Conservation (phyloP, 2,888 invertebrate genomes). For the Zootermopsis nevadensis region DNA sequence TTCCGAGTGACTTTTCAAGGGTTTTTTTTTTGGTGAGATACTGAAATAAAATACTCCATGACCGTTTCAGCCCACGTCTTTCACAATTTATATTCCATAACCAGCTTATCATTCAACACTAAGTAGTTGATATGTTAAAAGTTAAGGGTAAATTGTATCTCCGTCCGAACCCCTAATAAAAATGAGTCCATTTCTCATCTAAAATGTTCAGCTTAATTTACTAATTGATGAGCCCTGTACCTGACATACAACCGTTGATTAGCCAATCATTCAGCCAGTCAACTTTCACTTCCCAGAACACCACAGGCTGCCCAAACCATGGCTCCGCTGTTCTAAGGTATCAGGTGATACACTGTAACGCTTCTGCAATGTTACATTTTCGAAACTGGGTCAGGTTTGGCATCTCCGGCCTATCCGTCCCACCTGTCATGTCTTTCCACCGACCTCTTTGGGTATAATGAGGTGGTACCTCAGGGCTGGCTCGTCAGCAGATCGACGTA, state of each 20-base stretch:
- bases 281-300: slow-evolving; percentile 2
- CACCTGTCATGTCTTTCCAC: background rate
- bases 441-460: background rate
- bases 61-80: no score
- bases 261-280: background rate
- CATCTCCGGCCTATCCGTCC: background rate
- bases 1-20: no score
- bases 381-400: background rate
- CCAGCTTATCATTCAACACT: no score
- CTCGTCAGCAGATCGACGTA: background rate
- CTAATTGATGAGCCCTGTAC: background rate
- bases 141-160: no score
- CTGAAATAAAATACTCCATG: no score
- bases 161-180: no score
- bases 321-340: background rate
- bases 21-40: no score
- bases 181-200: no score
- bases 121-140: no score
- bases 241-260: background rate
- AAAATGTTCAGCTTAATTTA: no score
- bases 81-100: no score
- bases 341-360: background rate
- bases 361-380: background rate
- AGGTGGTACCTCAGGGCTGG: background rate
- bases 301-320: background rate